Conservation (phyloP, 2,888 invertebrate genomes). For the Thereva unica region DNA sequence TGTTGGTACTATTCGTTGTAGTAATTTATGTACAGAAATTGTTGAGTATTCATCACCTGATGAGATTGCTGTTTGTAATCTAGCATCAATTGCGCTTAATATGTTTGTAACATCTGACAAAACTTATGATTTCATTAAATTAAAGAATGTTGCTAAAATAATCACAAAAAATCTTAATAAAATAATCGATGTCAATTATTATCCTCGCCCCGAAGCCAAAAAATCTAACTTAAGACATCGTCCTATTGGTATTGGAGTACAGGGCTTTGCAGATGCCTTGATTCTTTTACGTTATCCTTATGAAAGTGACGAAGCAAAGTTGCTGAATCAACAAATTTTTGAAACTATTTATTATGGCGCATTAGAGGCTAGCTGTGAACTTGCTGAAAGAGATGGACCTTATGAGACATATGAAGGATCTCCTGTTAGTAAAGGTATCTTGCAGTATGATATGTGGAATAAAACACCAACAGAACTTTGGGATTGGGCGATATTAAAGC, state of each 20-base stretch:
- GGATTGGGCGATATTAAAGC: constrained; percentile 85
- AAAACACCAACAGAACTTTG: constrained; percentile 84
- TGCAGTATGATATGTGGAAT: constrained; percentile 98
- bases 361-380: constrained; percentile 91
- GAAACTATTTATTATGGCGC: constrained; percentile 98
- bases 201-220: constrained; percentile 88
- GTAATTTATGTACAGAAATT: constrained; percentile 97
- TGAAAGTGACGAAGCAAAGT: constrained; percentile 82
- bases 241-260: constrained; percentile 92
- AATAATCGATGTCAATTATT: constrained; percentile 95
- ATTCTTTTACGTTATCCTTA: constrained; percentile 92
- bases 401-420: constrained; percentile 91
- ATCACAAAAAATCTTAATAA: constrained; percentile 92
- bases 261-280: constrained; percentile 96
- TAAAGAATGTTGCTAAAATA: constrained; percentile 85
- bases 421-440: constrained; percentile 91
- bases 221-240: constrained; percentile 85
- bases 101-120: constrained; percentile 82
- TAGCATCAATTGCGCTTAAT: constrained; percentile 95
- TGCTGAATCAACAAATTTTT: constrained; percentile 93
- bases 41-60: constrained; percentile 90
- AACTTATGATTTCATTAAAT: constrained; percentile 83
- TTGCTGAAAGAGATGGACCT: constrained; percentile 80
- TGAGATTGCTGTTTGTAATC: constrained; percentile 96
- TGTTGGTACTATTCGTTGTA: constrained; percentile 96